Percentiles rank a stretch among this genome's conserved stretches.
Evolutionary conservation across 2,888 invertebrate genomes (phyloP).

Genomic region (Apotomis turbidana): DNA sequence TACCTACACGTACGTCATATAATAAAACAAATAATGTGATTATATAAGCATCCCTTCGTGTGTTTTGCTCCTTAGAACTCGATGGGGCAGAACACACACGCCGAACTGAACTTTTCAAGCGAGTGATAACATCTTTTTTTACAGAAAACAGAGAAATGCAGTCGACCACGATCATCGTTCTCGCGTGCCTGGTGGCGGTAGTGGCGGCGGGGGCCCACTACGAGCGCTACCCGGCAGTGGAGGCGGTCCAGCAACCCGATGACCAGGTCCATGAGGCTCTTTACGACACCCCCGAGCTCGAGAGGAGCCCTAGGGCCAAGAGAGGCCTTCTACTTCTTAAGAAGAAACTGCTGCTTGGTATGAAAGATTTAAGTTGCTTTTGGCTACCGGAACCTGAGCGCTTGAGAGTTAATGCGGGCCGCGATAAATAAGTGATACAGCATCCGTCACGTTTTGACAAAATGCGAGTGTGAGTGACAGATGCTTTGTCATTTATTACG

Average conservation of each 20-base stretch:
- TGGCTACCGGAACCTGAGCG: background rate
- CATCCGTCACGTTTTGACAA: too few species aligned
- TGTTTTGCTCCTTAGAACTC: too few species aligned
- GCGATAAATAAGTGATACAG: too few species aligned
- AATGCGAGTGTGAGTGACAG: too few species aligned
- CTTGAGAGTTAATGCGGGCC: too few species aligned
- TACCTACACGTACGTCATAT: too few species aligned
- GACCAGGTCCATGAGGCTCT: slow-evolving; percentile 57
- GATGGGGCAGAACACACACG: too few species aligned
- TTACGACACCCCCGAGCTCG: slow-evolving; percentile 63
- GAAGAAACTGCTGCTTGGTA: slow-evolving; percentile 77
- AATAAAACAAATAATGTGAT: too few species aligned
- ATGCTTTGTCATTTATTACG: too few species aligned
- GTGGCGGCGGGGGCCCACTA: slow-evolving; percentile 61
- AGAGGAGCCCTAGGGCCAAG: slow-evolving; percentile 70
- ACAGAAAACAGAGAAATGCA: slow-evolving; percentile 69
- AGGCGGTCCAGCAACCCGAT: slow-evolving; percentile 48
- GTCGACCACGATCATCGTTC: slow-evolving; percentile 68
- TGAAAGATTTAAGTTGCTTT: slow-evolving; percentile 32
- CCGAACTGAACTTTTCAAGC: background rate
- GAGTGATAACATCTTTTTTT: background rate
- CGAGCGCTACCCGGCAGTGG: slow-evolving; percentile 55
- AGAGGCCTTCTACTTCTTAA: slow-evolving; percentile 72
- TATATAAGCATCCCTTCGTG: too few species aligned
- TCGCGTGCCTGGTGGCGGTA: slow-evolving; percentile 69